Conservation (phyloP, 2,888 invertebrate species). For the Leptogaster cylindrica region DNA sequence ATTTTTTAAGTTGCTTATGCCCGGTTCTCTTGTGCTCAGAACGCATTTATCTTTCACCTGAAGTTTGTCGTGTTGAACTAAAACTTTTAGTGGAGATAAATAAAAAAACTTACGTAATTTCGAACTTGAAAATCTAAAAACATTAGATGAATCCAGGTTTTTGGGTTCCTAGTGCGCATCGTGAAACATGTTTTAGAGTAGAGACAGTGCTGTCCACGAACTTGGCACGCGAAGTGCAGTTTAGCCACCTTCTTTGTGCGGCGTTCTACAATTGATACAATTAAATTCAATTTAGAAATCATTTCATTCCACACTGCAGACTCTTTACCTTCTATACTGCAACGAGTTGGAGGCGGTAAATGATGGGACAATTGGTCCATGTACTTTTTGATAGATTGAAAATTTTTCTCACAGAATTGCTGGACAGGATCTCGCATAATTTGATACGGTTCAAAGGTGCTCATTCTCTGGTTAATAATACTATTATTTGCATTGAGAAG, state of each 20-base stretch:
- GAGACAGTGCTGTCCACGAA: constrained; percentile 82
- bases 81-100: neutral
- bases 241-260: constrained; percentile 87
- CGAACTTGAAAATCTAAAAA: constrained; percentile 85
- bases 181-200: constrained; percentile 81
- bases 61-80: constrained; percentile 3
- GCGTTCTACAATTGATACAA: constrained; percentile 65
- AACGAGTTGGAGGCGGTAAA: constrained; percentile 90
- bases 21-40: constrained; percentile 79
- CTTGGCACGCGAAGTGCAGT: constrained; percentile 88
- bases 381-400: constrained; percentile 88
- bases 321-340: constrained; percentile 86
- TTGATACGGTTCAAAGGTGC: constrained; percentile 89
- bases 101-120: constrained; percentile 55
- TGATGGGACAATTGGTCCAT: constrained; percentile 86
- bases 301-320: too few relatives aligned
- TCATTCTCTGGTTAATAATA: constrained; percentile 70
- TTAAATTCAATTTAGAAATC: constrained; percentile 15
- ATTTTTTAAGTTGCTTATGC: constrained; percentile 83
- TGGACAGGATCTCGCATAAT: constrained; percentile 87
- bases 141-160: constrained; percentile 96
- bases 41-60: constrained; percentile 77
- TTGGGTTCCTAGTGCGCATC: constrained; percentile 79
- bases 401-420: constrained; percentile 94
- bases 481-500: constrained; percentile 68